Base-by-base conservation (phyloP, 2,113 vertebrate genomes). In the Oreamnos americanus region DNA sequence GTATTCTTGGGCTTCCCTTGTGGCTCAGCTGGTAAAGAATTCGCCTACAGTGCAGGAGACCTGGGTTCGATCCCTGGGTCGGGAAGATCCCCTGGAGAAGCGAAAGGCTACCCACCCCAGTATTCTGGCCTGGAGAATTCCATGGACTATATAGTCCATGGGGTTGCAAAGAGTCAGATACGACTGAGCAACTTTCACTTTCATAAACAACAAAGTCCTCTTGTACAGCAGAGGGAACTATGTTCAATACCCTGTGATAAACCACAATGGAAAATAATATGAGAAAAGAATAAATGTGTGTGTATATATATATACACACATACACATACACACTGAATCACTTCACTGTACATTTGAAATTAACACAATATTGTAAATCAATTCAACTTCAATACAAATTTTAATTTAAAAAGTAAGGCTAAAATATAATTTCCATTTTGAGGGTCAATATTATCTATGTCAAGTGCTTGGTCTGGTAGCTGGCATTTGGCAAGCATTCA, bases 21-120 rank as follows among this genome's bases (percentile, higher is more conserved):
- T 16, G 30, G 62, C 30, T 64, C 62, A n/a, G 3, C 8, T 67
- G 62, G 33, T n/a, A 67, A 67, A 67, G 62, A n/a, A n/a, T 67
- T 17, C 0, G 0, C 33, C 33, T 28, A 8, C 62, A 67, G n/a
- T 19, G 16, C 0, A 4, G 33, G 33, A n/a, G 30, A 64, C 30
- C 15, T 16, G 3, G 3, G 62, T 33, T 64, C 4, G 2, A 33
- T n/a, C 16, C 7, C 15, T 17, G 30, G 17, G 8, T 67, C 0
- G 2, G 62, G 33, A n/a, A 67, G 62, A 67, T 67, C 7, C 33
- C 4, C 33, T 67, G 62, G 62, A 67, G 7, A 19, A 67, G 33
- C 3, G 33, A 67, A n/a, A 67, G 16, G 62, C 33, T 67, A 19
- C 62, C 62, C 62, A 67, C 7, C 10, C 30, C 17, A 67, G 16